Evolutionary conservation across 1,140 invertebrate species (phyloP).

Genomic region (Propsilocerus akamusi): DNA sequence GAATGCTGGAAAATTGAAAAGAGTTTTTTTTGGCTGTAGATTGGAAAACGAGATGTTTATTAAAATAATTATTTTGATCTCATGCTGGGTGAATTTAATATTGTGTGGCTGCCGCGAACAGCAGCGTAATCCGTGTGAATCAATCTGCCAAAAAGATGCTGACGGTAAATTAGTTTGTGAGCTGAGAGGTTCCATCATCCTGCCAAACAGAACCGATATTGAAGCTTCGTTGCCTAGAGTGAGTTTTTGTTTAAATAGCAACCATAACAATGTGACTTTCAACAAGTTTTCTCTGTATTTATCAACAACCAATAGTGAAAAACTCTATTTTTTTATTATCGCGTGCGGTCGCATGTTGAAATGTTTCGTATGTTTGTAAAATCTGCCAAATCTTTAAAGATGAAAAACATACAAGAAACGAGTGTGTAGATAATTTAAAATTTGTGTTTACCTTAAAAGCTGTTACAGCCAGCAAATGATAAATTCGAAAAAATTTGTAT

Average conservation of each 20-base stretch:
- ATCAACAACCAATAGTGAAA: neutral
- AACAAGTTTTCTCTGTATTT: neutral
- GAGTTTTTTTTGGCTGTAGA: too few relatives aligned
- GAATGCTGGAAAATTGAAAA: too few relatives aligned
- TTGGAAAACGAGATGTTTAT: neutral
- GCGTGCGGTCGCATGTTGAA: too few relatives aligned
- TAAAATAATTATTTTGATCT: neutral
- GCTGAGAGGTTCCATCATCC: constrained; percentile 31
- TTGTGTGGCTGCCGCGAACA: constrained; percentile 22
- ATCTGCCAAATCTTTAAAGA: too few relatives aligned
- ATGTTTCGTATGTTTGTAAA: too few relatives aligned
- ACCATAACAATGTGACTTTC: too few relatives aligned
- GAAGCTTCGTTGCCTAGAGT: constrained; percentile 29
- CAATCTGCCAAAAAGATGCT: constrained; percentile 20
- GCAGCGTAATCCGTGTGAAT: constrained; percentile 25
- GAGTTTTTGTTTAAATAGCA: constrained; percentile 10
- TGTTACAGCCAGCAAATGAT: too few relatives aligned
- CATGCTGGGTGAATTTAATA: neutral
- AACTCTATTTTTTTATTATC: neutral
- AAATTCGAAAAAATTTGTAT: too few relatives aligned
- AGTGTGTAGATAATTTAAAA: too few relatives aligned
- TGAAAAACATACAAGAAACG: too few relatives aligned
- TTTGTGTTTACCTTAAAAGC: too few relatives aligned
- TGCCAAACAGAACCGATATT: constrained; percentile 29
- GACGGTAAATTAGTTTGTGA: constrained; percentile 24